Base-by-base conservation (phyloP, 1,140 invertebrate genomes). In the Tetragonula clypearis region DNA sequence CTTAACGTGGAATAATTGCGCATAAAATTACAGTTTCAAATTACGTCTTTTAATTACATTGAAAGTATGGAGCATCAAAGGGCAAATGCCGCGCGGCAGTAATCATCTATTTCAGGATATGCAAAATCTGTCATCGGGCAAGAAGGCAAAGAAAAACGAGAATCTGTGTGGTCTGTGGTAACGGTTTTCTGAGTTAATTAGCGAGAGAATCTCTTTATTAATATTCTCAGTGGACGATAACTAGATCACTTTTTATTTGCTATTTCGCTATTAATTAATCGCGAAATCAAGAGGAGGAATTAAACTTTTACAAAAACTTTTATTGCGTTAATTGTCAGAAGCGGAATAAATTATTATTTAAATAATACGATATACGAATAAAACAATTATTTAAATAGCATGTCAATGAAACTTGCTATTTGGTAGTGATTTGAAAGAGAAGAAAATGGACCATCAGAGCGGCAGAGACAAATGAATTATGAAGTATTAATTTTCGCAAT, bases 401-500 rank as follows among this genome's bases (percentile, higher is more conserved):
- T 26, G 19, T 58, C 56, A 62, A 69, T 19, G 49, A 41, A 77
- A 66, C 12, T n/a, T 12, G n/a, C 1, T 14, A 55, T 9, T 49
- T 2, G 17, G 15, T 0, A 30, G n/a, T 19, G 30, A 49, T 8
- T 49, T 76, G 56, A 77, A 58, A n/a, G 11, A 49, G 14, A 21
- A 21, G 41, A 55, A 71, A 84, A 69, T n/a, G n/a, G n/a, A n/a
- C n/a, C n/a, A n/a, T 53, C 30, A 30, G 9, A 14, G n/a, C 17
- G 62, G 23, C 15, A 6, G 15, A 58, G 4, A 26, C 21, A 14
- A 41, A 49, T 35, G 26, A 23, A 65, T 84, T 65, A 53, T 12
- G 41, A 72, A 72, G 62, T 41, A 49, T 84, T 84, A 84, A 79
- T 73, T 79, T 72, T 72, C 49, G 17, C 56, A 23, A 73, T 56